Base-by-base conservation (phyloP, 1,140 invertebrate species). In the Eriosoma lanigerum region DNA sequence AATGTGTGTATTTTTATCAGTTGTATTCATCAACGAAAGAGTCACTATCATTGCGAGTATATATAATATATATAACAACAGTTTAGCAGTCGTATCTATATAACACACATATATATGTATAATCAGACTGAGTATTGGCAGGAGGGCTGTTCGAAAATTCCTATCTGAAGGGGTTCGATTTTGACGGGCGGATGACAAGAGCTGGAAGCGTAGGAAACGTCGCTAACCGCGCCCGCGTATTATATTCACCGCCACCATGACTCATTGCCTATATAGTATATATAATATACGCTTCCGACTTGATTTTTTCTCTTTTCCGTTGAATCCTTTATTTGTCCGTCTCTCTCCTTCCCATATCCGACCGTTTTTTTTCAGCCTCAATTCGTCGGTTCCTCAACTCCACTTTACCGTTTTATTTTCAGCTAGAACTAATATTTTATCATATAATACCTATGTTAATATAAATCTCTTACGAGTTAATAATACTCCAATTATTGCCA, bases 131-230 rank as follows among this genome's bases (percentile, higher is more conserved):
- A 38, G 46, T 13, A 29, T 62, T 29, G 62, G 62, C 19, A n/a
- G 19, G 62, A 64, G 62, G 62, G 62, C 29, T 64, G 62, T 64
- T 64, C 12, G 62, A 64, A 64, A 38, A 64, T 64, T 64, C 62
- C 29, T 17, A 38, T 64, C 62, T 64, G 62, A 64, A 64, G 62
- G 62, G 62, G 62, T 64, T 64, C 62, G 62, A 64, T 64, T 64
- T 44, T 64, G 62, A 64, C 62, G 62, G 62, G 62, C 32, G 62
- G 32, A 38, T 64, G 62, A 64, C 62, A 38, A 64, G 62, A 64
- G 29, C 32, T 15, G 62, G 32, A 38, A 8, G 19, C 62, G 32
- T 38, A 38, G 62, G 62, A 64, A 38, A 64, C 62, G 32, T 26
- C 17, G 24, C 56, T 58, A 58, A 58, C 56, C 56, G 26, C 58